Conservation (phyloP, 2,888 invertebrate genomes). For the Thera britannica region DNA sequence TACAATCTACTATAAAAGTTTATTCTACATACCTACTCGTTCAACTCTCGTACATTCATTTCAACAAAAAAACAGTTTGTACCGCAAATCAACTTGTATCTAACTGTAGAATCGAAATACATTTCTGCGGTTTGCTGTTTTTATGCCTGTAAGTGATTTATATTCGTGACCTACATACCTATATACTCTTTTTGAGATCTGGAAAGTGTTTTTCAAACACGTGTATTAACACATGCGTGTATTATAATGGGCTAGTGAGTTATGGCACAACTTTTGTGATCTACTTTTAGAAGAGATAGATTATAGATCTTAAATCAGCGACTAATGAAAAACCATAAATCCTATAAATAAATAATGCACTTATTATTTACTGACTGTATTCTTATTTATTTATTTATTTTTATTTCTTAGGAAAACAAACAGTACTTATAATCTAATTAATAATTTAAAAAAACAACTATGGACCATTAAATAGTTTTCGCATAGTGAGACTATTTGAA, state of each 20-base stretch:
- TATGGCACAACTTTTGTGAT: slow-evolving; percentile 22
- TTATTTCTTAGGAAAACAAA: no score
- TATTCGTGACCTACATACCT: slow-evolving; percentile 32
- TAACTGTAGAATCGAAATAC: slow-evolving; percentile 11
- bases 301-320: no score
- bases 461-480: no score
- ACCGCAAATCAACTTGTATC: slow-evolving; percentile 9
- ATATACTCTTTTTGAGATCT: slow-evolving; percentile 23
- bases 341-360: no score
- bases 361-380: no score
- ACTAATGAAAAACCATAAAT: no score
- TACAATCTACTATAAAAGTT: no score
- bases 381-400: no score
- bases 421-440: no score
- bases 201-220: slow-evolving; percentile 28
- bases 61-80: slow-evolving; percentile 2
- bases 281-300: slow-evolving; percentile 5
- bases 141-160: slow-evolving; percentile 30
- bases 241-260: slow-evolving; percentile 29
- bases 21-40: no score
- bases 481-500: no score
- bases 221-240: slow-evolving; percentile 18
- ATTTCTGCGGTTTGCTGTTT: slow-evolving; percentile 23
- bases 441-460: no score
- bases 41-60: not conserved